A percentile compares a stretch with the other conserved stretches of the same genome.
phyloP scores from a whole-genome alignment of 1,140 invertebrate species.

The Campodea augens region DNA sequence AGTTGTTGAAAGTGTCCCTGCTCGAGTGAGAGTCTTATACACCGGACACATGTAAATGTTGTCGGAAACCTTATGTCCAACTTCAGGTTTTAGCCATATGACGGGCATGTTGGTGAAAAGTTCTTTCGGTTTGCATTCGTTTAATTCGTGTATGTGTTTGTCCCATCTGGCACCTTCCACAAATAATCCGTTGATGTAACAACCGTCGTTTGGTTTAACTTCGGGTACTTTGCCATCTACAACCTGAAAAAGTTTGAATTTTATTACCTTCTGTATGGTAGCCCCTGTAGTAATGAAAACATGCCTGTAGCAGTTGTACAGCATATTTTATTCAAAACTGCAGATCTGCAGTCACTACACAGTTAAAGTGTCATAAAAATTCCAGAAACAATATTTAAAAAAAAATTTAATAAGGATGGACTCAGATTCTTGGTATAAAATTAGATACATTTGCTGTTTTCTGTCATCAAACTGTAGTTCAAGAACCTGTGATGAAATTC shows the following conservation, averaged over 20 bases:
- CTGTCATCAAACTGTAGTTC: too few relatives aligned
- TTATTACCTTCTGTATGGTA: too few relatives aligned
- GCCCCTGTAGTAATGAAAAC: too few relatives aligned
- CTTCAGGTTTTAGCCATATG: constrained; percentile 37
- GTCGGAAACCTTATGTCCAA: constrained; percentile 22
- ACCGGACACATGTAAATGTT: constrained; percentile 46
- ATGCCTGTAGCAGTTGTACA: too few relatives aligned
- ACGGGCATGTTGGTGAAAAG: constrained; percentile 42
- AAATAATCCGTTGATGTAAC: constrained; percentile 47
- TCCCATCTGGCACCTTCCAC: constrained; percentile 56
- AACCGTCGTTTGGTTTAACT: constrained; percentile 37
- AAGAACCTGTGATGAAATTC: too few relatives aligned
- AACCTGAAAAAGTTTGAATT: constrained; percentile 29
- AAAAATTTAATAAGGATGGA: too few relatives aligned
- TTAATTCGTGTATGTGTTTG: constrained; percentile 23
- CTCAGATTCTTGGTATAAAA: too few relatives aligned
- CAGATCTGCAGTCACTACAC: too few relatives aligned
- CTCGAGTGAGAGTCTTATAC: constrained; percentile 49
- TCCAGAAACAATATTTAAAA: too few relatives aligned
- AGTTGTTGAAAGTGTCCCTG: constrained; percentile 51
- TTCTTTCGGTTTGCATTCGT: constrained; percentile 40
- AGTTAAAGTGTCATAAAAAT: too few relatives aligned
- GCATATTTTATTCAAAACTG: too few relatives aligned
- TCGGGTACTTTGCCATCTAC: constrained; percentile 23
- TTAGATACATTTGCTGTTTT: too few relatives aligned